Conservation (phyloP, 2,113 vertebrate genomes). For the Ascaphus truei region DNA sequence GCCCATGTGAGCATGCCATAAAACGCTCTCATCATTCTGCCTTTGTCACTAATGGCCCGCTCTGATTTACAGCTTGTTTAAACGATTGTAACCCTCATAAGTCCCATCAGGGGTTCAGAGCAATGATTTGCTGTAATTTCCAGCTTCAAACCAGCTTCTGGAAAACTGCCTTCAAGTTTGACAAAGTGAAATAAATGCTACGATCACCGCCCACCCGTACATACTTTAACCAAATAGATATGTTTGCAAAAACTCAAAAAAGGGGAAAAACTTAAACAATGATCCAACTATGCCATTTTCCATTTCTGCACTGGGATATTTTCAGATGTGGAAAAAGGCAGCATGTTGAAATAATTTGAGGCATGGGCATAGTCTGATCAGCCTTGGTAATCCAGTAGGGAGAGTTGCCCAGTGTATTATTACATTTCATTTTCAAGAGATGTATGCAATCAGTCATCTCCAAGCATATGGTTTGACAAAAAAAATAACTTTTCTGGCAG, state of each 20-base stretch:
- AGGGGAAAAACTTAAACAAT: slow-evolving; percentile 53
- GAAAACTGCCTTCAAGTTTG: slow-evolving; percentile 57
- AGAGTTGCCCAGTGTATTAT: slow-evolving; percentile 62
- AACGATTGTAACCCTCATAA: background rate
- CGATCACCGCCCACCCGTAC: slow-evolving; percentile 59
- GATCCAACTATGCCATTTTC: slow-evolving; percentile 73
- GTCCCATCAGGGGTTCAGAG: background rate
- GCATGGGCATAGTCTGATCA: slow-evolving; percentile 63
- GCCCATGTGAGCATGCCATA: background rate
- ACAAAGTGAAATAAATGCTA: slow-evolving; percentile 52
- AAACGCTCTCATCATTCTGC: background rate
- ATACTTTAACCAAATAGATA: slow-evolving; percentile 64
- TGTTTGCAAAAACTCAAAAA: slow-evolving; percentile 62
- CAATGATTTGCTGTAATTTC: background rate
- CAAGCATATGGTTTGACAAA: slow-evolving; percentile 60
- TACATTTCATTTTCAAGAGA: slow-evolving; percentile 62
- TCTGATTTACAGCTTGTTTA: background rate
- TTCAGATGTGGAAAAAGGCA: slow-evolving; percentile 69
- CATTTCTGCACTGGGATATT: slow-evolving; percentile 62
- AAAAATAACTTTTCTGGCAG: slow-evolving; percentile 56
- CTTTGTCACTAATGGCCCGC: background rate
- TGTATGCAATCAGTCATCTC: slow-evolving; percentile 60
- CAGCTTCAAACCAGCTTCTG: slow-evolving; percentile 55
- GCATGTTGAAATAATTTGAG: slow-evolving; percentile 76
- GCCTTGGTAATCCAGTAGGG: slow-evolving; percentile 64